Evolutionary conservation across 2,888 invertebrate species (phyloP).

Genomic region (Watsonalla binaria): DNA sequence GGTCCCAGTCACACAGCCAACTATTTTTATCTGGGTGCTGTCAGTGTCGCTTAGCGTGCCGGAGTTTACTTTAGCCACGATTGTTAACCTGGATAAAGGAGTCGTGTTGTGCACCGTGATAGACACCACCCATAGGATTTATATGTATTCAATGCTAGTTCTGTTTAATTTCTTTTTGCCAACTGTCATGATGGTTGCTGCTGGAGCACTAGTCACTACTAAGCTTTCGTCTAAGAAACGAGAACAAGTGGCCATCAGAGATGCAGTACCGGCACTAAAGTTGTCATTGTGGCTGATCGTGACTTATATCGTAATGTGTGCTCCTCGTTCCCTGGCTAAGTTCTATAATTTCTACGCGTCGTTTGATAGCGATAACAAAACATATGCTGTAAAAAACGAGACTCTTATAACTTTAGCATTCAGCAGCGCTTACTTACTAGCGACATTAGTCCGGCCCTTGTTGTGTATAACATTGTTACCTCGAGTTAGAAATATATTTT

Average conservation of each 20-base stretch:
- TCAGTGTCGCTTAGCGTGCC: slow-evolving; percentile 80
- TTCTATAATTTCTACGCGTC: slow-evolving; percentile 49
- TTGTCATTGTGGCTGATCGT: slow-evolving; percentile 58
- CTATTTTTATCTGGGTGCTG: slow-evolving; percentile 78
- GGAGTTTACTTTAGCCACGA: slow-evolving; percentile 75
- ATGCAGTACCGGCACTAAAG: slow-evolving; percentile 52
- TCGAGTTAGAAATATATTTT: slow-evolving; percentile 42
- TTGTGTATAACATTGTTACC: slow-evolving; percentile 38
- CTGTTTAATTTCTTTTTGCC: slow-evolving; percentile 64
- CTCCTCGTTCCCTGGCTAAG: slow-evolving; percentile 52
- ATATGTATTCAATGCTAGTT: slow-evolving; percentile 60
- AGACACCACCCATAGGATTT: slow-evolving; percentile 68
- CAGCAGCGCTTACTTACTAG: slow-evolving; percentile 45
- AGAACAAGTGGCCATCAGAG: slow-evolving; percentile 34
- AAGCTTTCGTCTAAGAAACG: slow-evolving; percentile 51
- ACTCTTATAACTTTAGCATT: slow-evolving; percentile 41
- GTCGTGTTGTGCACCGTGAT: slow-evolving; percentile 69
- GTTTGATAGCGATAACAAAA: slow-evolving; percentile 29
- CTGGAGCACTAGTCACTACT: slow-evolving; percentile 41
- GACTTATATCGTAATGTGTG: slow-evolving; percentile 49
- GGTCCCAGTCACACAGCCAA: slow-evolving; percentile 73
- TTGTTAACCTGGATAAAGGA: slow-evolving; percentile 52
- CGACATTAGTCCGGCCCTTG: slow-evolving; percentile 35
- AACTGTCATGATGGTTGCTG: slow-evolving; percentile 45
- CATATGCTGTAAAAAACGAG: slow-evolving; percentile 28